These are phyloP conservation scores for Ursus arctos DNA, from an alignment of 2,113 vertebrate species.

Conservation along the genomic window DNA sequence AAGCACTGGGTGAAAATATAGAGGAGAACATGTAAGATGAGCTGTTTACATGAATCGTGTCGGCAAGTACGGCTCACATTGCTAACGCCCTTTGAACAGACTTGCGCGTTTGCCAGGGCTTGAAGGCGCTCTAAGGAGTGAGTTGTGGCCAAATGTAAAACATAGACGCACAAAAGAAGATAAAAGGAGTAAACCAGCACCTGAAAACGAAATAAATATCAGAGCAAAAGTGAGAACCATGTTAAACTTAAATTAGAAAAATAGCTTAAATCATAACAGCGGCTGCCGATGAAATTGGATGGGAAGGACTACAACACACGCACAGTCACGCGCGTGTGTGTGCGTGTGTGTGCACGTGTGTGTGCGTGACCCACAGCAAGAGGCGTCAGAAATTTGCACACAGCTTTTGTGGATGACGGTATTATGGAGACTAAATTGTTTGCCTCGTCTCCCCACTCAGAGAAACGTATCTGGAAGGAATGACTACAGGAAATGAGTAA, in stretches of 20 bases:
- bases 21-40: background rate
- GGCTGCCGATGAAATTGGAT: background rate
- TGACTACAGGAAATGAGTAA: background rate
- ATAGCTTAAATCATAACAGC: background rate
- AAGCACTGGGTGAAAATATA: background rate
- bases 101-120: background rate
- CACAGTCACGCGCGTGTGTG: too few relatives aligned
- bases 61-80: background rate
- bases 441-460: background rate
- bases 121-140: background rate
- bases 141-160: background rate
- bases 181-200: background rate
- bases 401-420: rapidly evolving
- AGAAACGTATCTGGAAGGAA: background rate
- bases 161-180: background rate
- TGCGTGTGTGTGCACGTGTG: too few relatives aligned
- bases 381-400: background rate
- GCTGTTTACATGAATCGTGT: background rate
- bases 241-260: background rate
- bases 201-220: background rate
- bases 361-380: too few relatives aligned
- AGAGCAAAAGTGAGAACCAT: background rate
- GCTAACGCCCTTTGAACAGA: background rate
- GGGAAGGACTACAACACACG: rapidly evolving
- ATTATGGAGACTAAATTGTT: too few relatives aligned